phyloP scores from a whole-genome alignment of 1,140 invertebrate genomes.

The Mamestra configurata region DNA sequence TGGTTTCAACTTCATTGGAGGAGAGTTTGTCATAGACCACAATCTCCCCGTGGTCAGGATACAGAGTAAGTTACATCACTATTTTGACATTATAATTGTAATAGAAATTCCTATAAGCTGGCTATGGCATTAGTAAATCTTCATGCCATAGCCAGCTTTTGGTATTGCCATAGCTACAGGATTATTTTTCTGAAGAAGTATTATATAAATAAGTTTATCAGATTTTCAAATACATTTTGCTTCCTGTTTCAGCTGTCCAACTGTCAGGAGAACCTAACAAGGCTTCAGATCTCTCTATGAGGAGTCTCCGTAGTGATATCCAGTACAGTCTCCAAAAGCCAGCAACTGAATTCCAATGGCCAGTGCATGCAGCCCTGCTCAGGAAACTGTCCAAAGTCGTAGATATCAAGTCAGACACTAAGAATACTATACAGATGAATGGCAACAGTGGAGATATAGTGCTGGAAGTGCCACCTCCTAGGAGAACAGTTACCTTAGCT shows the following conservation, averaged over 20 bases:
- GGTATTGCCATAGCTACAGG: too few relatives aligned
- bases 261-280: constrained; percentile 82
- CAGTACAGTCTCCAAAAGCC: constrained; percentile 72
- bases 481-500: constrained; percentile 72
- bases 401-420: constrained; percentile 79
- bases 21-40: constrained; percentile 82
- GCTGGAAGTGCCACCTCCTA: constrained; percentile 65
- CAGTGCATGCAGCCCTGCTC: constrained; percentile 78
- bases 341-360: constrained; percentile 77
- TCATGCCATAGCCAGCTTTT: too few relatives aligned
- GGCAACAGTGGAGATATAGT: constrained; percentile 71
- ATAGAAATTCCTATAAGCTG: neutral
- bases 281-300: constrained; percentile 81
- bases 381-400: constrained; percentile 83
- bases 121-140: neutral
- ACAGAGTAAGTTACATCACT: constrained; percentile 74
- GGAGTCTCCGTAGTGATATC: constrained; percentile 78
- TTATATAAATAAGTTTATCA: neutral
- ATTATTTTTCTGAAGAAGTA: too few relatives aligned
- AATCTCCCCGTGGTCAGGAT: constrained; percentile 82
- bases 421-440: constrained; percentile 75
- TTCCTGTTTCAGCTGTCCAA: constrained; percentile 73
- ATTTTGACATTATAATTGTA: neutral
- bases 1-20: constrained; percentile 81
- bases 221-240: neutral